Conservation (phyloP, 2,888 invertebrate species). For the Nomada flava region DNA sequence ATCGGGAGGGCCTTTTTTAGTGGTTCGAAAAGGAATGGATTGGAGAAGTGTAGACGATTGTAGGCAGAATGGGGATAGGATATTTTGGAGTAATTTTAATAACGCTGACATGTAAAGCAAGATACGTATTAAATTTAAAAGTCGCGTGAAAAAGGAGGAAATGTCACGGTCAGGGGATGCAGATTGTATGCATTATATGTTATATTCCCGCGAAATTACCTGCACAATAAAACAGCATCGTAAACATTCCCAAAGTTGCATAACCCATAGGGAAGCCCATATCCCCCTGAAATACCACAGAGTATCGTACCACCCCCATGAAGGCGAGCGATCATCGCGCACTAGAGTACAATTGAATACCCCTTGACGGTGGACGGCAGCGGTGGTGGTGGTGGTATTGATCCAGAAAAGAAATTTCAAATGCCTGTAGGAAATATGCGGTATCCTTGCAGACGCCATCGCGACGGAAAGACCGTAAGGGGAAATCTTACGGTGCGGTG, state of each 20-base stretch:
- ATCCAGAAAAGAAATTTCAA: conserved; percentile 35
- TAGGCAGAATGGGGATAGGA: no score
- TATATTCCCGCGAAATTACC: no score
- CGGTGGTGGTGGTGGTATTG: conserved; percentile 23
- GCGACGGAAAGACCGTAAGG: conserved; percentile 45
- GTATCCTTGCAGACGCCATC: conserved; percentile 37
- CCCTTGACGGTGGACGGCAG: neutral
- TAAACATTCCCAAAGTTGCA: neutral
- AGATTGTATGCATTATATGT: no score
- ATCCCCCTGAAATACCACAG: neutral
- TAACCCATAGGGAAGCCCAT: neutral
- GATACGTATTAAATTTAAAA: no score
- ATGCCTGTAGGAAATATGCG: conserved; percentile 48
- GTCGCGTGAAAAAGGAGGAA: no score
- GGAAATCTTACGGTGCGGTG: conserved; percentile 72
- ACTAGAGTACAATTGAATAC: conserved; percentile 23
- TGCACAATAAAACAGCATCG: no score
- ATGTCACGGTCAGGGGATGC: no score
- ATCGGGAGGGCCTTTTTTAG: neutral
- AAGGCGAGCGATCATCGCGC: conserved; percentile 13
- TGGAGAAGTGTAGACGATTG: no score
- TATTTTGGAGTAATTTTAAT: no score
- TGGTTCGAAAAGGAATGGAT: no score
- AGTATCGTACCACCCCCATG: conserved; percentile 8
- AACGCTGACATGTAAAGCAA: no score